Evolutionary conservation across 2,113 vertebrate species (phyloP).

Genomic region (Cyprinus carpio): DNA sequence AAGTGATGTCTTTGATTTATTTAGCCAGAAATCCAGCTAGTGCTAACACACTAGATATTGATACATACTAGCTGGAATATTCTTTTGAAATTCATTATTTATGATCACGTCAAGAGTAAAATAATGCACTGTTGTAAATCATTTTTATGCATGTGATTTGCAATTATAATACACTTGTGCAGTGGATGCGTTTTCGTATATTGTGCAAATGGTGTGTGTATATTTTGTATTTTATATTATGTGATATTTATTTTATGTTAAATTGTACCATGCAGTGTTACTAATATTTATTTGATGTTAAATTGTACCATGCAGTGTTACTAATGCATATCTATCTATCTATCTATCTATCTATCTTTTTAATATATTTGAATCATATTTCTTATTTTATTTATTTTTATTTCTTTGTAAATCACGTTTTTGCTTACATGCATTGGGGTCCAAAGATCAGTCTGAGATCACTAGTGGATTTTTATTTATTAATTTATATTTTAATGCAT

Average conservation of each 20-base stretch:
- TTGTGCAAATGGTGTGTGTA: not conserved
- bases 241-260: not conserved
- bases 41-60: slow-evolving; percentile 1
- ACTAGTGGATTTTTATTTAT: not conserved
- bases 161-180: not conserved
- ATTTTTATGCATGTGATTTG: not conserved
- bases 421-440: not conserved
- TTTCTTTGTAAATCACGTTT: not conserved
- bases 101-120: not conserved
- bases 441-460: not conserved
- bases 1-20: slow-evolving; percentile 28
- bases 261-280: not conserved
- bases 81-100: not conserved
- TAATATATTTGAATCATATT: not conserved
- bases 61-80: not conserved
- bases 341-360: not conserved
- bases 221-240: not conserved
- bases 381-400: not conserved
- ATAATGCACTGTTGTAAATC: not conserved
- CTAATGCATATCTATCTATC: not conserved
- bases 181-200: not conserved
- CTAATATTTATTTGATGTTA: not conserved
- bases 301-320: not conserved
- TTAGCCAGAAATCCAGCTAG: not conserved
- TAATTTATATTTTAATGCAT: not conserved